Percentiles rank a stretch among this genome's conserved stretches.
Conservation (phyloP, 2,797 vertebrate species). For the Sebastes ruberrimus region DNA sequence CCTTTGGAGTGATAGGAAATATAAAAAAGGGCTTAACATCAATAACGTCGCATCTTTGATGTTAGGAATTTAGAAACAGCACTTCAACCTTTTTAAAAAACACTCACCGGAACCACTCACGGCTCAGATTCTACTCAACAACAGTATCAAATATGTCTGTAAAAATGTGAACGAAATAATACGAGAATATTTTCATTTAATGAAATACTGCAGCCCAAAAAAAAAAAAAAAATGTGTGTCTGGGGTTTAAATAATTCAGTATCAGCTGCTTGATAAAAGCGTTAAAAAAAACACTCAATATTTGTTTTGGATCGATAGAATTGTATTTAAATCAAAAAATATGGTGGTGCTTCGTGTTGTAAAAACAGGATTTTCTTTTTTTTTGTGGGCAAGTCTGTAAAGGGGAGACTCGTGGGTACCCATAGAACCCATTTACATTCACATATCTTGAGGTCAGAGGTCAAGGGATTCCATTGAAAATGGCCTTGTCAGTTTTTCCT, state of each 20-base stretch:
- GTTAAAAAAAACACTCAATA: neutral
- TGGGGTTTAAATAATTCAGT: neutral
- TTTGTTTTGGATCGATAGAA: too few relatives aligned
- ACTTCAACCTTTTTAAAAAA: neutral
- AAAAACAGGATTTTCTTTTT: neutral
- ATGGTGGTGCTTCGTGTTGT: neutral
- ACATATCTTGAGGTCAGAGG: too few relatives aligned
- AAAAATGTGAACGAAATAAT: neutral
- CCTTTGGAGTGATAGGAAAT: neutral
- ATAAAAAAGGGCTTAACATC: neutral
- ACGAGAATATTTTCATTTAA: neutral
- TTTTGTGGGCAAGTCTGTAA: neutral
- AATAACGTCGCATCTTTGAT: neutral
- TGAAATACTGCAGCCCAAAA: neutral
- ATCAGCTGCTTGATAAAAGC: neutral
- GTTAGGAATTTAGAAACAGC: neutral
- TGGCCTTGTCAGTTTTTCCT: too few relatives aligned
- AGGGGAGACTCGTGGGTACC: too few relatives aligned
- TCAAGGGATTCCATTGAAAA: too few relatives aligned
- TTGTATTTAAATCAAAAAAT: too few relatives aligned
- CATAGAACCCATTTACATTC: too few relatives aligned
- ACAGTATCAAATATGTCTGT: neutral
- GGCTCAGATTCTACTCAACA: neutral
- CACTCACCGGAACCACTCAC: neutral
- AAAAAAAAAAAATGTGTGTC: neutral